Conservation (phyloP, 2,797 vertebrate genomes). For the Neopelma chrysocephalum region DNA sequence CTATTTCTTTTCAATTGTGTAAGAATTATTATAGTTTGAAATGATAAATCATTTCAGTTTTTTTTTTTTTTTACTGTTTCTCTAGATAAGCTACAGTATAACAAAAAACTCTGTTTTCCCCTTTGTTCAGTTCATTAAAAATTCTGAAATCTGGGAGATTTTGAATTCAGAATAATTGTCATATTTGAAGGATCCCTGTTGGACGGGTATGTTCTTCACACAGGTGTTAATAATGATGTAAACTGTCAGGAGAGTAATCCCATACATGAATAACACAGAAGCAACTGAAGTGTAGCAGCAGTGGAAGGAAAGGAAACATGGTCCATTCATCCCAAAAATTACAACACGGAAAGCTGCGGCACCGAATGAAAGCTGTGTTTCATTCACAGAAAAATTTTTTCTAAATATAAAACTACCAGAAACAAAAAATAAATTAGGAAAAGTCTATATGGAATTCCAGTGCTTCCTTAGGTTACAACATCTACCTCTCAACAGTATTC, state of each 20-base stretch:
- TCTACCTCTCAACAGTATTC: neutral
- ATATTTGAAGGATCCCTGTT: neutral
- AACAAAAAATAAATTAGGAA: neutral
- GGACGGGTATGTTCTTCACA: neutral
- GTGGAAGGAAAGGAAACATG: neutral
- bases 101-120: neutral
- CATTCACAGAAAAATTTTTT: neutral
- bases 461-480: neutral
- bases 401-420: fast-evolving
- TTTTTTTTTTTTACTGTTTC: neutral
- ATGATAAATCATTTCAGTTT: neutral
- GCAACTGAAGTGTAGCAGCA: neutral
- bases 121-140: neutral
- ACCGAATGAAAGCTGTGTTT: neutral
- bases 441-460: neutral
- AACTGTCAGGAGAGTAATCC: neutral
- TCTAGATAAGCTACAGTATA: neutral
- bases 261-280: neutral
- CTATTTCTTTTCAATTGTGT: neutral
- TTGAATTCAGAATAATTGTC: neutral
- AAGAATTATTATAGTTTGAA: neutral
- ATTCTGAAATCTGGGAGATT: neutral
- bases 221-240: neutral
- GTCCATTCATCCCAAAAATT: neutral
- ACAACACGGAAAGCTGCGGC: neutral